A percentile compares a stretch with the other conserved stretches of the same genome.
Evolutionary conservation across 2,888 invertebrate species (phyloP).

Genomic region (Lumbricus terrestris): DNA sequence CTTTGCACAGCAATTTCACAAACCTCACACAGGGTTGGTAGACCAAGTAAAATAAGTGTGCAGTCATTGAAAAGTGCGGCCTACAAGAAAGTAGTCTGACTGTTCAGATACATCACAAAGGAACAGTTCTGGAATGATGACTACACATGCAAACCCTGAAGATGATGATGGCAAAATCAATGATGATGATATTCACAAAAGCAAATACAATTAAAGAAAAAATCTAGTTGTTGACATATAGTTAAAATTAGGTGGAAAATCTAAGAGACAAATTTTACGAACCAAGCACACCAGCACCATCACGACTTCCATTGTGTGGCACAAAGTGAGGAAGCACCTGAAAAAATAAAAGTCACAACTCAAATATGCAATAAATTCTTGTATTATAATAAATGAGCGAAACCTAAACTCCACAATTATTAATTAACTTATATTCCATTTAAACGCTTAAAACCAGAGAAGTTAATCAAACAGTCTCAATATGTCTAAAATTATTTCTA

Average conservation of each 20-base stretch:
- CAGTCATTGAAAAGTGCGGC: not conserved
- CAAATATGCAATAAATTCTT: not conserved
- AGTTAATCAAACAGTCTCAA: not conserved
- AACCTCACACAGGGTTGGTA: not conserved
- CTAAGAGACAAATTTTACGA: conserved; percentile 27
- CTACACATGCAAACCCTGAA: not conserved
- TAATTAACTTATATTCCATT: not conserved
- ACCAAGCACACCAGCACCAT: conserved; percentile 80
- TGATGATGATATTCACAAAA: not conserved
- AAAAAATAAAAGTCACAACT: not conserved
- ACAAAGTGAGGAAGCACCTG: conserved; percentile 73
- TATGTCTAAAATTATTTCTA: not conserved
- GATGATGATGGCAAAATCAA: not conserved
- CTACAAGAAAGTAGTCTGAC: not conserved
- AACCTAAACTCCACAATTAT: not conserved
- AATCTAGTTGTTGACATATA: not conserved
- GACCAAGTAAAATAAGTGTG: not conserved
- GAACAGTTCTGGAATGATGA: not conserved
- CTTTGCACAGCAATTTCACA: not conserved
- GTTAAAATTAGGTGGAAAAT: not conserved
- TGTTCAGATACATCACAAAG: not conserved
- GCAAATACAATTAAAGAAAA: not conserved
- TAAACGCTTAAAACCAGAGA: not conserved
- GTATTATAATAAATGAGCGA: not conserved
- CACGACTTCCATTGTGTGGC: conserved; percentile 67